Base-by-base conservation (phyloP, 2,797 vertebrate genomes). In the Mormyrus hasselquistii region DNA sequence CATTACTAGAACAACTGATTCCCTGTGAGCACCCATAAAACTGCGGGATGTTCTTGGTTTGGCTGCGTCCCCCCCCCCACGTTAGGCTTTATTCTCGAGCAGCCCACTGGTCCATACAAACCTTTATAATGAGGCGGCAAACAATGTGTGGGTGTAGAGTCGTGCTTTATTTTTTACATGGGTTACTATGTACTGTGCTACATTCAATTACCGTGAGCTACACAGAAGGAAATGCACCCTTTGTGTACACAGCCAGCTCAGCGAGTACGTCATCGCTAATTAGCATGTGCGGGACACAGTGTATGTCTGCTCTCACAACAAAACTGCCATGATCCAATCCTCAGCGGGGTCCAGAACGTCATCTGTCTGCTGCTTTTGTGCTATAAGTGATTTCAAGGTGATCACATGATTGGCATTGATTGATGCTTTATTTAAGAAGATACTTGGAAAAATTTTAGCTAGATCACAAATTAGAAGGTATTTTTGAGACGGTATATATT, bases 201-300 rank as follows among this genome's bases (percentile, higher is more conserved):
- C 44, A 49, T 84, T 52, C 82, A 52, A 50, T 84, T 84, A 84
- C 49, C 29, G 19, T 84, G 82, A 84, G 82, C 82, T 84, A 50
- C 44, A 50, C 47, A 25, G 79, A 50, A 6, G 19, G 22, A 84
- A 84, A n/a, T 12, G 44, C 16, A 84, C n/a, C 44, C 8, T 44
- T 52, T 84, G 82, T 84, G 22, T 52, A 52, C 47, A 50, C 47
- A 25, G 47, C 44, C n/a, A 29, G 49, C 82, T 49, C 82, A 25
- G 82, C 3, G 47, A 52, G 47, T 52, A 52, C 49, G 44, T 52
- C 49, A 84, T 84, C 19, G 44, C 82, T 84, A 29, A 52, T 84
- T 84, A 84, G 47, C 7, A 38, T 83, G 76, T 83, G 41, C n/a
- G 10, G 10, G 82, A n/a, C 7, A 52, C 44, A 9, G 82, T 52